Evolutionary conservation across 1,140 invertebrate species (phyloP).

Genomic region (Diorhabda sublineata): DNA sequence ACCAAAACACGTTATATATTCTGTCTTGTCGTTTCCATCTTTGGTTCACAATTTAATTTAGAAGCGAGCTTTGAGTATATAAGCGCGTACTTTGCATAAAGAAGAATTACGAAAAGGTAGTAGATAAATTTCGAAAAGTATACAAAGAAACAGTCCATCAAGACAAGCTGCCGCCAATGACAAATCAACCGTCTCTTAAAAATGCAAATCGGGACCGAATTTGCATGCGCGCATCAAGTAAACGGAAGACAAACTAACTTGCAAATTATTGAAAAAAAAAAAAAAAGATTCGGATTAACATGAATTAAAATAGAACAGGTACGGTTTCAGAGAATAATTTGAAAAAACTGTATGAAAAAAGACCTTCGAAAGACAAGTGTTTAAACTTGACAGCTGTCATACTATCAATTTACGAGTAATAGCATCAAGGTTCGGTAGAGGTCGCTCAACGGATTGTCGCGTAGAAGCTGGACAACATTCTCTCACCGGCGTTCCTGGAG

Average conservation of each 20-base stretch:
- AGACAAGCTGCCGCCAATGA: constrained; percentile 1
- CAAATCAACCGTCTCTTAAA: constrained; percentile 2
- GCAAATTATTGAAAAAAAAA: background rate
- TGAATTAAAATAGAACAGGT: background rate
- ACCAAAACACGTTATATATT: too few species aligned
- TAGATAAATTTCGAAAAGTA: constrained; percentile 1
- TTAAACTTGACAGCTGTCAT: too few species aligned
- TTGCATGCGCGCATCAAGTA: background rate
- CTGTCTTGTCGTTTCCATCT: background rate
- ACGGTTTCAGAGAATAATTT: background rate
- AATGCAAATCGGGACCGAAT: background rate
- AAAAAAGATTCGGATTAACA: background rate
- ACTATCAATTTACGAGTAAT: too few species aligned
- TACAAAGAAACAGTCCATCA: constrained; percentile 2
- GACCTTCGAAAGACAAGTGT: too few species aligned
- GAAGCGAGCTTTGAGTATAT: background rate
- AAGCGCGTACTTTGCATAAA: background rate
- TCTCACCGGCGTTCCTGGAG: too few species aligned
- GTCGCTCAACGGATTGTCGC: too few species aligned
- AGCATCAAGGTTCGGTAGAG: too few species aligned
- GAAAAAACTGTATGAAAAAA: too few species aligned
- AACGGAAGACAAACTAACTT: background rate
- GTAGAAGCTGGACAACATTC: too few species aligned
- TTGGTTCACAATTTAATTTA: constrained; percentile 1
- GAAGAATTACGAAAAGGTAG: background rate